phyloP scores from a whole-genome alignment of 2,888 invertebrate species.

The Parnassius mnemosyne region DNA sequence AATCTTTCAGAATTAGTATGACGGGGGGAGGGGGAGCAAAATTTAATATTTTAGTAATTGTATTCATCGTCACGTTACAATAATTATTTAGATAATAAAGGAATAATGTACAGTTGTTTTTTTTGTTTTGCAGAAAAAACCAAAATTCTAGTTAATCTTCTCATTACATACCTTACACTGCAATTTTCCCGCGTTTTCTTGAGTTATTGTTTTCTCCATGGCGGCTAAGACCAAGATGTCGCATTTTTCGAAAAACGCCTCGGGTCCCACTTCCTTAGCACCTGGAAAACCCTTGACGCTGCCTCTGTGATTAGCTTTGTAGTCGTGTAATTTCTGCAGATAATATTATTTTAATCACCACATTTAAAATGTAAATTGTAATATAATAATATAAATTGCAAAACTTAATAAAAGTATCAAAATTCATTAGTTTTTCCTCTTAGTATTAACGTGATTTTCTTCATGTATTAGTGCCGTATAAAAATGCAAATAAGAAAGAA shows the following conservation, averaged over 20 bases:
- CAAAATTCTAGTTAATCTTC: too few relatives aligned
- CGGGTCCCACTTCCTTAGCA: slow-evolving; percentile 79
- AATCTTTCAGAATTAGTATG: too few relatives aligned
- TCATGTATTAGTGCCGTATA: too few relatives aligned
- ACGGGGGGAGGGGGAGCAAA: too few relatives aligned
- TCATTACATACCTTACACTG: slow-evolving; percentile 83
- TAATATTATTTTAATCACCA: not conserved
- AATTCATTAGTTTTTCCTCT: not conserved
- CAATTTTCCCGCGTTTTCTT: slow-evolving; percentile 84
- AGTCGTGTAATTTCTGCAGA: slow-evolving; percentile 58
- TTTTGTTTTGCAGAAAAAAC: not conserved
- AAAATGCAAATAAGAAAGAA: too few relatives aligned
- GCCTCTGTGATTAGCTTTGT: slow-evolving; percentile 71
- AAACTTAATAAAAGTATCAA: not conserved
- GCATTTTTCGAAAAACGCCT: slow-evolving; percentile 85
- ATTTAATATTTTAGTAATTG: too few relatives aligned
- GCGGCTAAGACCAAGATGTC: slow-evolving; percentile 92
- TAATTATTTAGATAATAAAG: too few relatives aligned
- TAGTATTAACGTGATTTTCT: too few relatives aligned
- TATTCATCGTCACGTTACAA: too few relatives aligned
- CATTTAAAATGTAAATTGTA: too few relatives aligned
- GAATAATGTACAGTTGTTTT: too few relatives aligned
- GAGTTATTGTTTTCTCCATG: slow-evolving; percentile 86
- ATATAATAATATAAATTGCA: not conserved
- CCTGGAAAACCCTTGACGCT: slow-evolving; percentile 84